phyloP scores from a whole-genome alignment of 2,113 vertebrate genomes.

The Collichthys lucidus region DNA sequence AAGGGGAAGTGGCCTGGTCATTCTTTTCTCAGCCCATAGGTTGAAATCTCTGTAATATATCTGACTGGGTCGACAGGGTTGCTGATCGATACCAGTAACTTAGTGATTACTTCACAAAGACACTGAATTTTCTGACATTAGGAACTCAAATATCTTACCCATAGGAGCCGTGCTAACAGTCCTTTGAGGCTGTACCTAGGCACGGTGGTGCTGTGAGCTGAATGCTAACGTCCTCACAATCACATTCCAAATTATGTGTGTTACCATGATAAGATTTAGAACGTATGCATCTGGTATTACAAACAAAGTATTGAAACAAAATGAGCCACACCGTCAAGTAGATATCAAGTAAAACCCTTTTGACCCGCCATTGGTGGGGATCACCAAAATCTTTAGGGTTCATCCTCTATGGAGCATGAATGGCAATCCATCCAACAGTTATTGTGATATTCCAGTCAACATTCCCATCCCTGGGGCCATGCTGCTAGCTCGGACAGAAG shows the following conservation, averaged over 20 bases:
- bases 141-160: background rate
- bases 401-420: background rate
- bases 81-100: background rate
- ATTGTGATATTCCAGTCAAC: background rate
- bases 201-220: too few species aligned
- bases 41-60: background rate
- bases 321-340: too few species aligned
- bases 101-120: background rate
- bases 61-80: background rate
- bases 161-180: background rate
- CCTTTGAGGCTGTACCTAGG: too few species aligned
- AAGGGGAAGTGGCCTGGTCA: background rate
- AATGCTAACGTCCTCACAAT: too few species aligned
- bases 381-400: background rate
- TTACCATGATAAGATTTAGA: too few species aligned
- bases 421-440: background rate
- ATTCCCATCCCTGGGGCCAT: background rate
- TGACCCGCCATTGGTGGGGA: too few species aligned
- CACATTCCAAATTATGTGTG: too few species aligned
- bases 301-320: too few species aligned
- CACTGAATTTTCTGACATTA: background rate
- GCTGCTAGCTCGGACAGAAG: background rate
- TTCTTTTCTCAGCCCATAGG: background rate
- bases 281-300: too few species aligned
- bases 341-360: too few species aligned